Evolutionary conservation across 2,888 invertebrate species (phyloP).

Genomic region (Chloroclystis v-ata): DNA sequence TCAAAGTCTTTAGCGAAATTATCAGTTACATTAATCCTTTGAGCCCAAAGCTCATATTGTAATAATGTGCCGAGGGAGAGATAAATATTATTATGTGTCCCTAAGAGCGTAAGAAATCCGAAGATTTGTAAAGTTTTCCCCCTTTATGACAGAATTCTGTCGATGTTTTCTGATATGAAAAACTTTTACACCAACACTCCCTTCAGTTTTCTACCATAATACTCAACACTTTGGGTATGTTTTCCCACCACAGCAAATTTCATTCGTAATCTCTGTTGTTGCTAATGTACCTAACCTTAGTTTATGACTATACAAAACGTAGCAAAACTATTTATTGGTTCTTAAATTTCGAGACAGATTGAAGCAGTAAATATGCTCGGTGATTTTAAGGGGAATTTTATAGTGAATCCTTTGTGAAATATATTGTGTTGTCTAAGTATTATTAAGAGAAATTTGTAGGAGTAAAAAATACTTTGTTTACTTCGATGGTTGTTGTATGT

Average conservation of each 20-base stretch:
- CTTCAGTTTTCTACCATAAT: constrained; percentile 36
- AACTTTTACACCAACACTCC: constrained; percentile 45
- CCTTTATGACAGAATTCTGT: constrained; percentile 71
- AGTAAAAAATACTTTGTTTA: too few species aligned
- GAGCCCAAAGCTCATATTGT: constrained; percentile 64
- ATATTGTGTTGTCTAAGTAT: too few species aligned
- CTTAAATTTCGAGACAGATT: constrained; percentile 51
- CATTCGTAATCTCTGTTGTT: constrained; percentile 59
- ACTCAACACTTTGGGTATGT: constrained; percentile 34
- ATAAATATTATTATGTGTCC: constrained; percentile 75
- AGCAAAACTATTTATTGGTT: constrained; percentile 58
- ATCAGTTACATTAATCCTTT: constrained; percentile 57
- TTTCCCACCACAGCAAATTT: constrained; percentile 39
- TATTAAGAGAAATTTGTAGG: too few species aligned
- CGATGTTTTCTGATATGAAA: constrained; percentile 74
- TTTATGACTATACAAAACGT: constrained; percentile 59
- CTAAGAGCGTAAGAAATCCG: constrained; percentile 74
- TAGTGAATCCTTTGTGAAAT: background rate
- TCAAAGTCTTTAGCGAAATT: constrained; percentile 32
- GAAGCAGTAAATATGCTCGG: constrained; percentile 37
- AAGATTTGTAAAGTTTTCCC: constrained; percentile 76
- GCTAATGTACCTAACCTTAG: constrained; percentile 65
- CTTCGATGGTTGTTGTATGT: too few species aligned
- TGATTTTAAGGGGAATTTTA: constrained; percentile 19
- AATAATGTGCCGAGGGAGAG: constrained; percentile 70